Base-by-base conservation (phyloP, 2,797 vertebrate species). In the Petrocephalus sullivani region DNA sequence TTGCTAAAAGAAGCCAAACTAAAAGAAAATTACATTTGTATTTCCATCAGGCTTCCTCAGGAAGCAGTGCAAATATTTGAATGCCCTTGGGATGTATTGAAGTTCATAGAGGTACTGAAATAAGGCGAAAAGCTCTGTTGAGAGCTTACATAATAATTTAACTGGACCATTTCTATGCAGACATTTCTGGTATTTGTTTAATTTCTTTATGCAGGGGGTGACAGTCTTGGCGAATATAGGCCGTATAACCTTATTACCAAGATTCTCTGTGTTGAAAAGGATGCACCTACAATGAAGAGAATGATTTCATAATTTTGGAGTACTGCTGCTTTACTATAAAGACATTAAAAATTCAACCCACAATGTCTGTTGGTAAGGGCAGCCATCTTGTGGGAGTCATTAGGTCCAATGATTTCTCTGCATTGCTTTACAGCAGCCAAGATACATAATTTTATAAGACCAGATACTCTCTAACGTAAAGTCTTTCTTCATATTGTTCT, bases 71-170 rank as follows among this genome's bases (percentile, higher is more conserved):
- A 81, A 81, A 81, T 81, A 81, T 49, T 49, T 49, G 75, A 81
- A 46, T 81, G 75, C 75, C 75, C 41, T 49, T 81, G 75, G 75
- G 41, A 49, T 49, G 19, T 81, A 81, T 21, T 46, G 75, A 49
- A 81, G 75, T 81, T 81, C 75, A 81, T 81, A 81, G 53, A 56
- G 67, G 67, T n/a, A 21, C 28, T 71, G 46, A 71, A 9, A 71
- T 41, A 94, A 81, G 37, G 75, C 37, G 7, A 46, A 46, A 21
- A 81, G 41, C 16, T 10, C 19, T 4, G 75, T 81, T 81, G 75
- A 81, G 8, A 49, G 75, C 75, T 49, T 49, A 81, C 37, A 46
- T 81, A 49, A 81, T 81, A 49, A 81, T 81, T n/a, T 49, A 49
- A 49, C 75, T 81, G 41, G 41, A 81, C 6, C 75, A n/a, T 49